phyloP scores from a whole-genome alignment of 2,113 vertebrate species.

The Xiphophorus hellerii region DNA sequence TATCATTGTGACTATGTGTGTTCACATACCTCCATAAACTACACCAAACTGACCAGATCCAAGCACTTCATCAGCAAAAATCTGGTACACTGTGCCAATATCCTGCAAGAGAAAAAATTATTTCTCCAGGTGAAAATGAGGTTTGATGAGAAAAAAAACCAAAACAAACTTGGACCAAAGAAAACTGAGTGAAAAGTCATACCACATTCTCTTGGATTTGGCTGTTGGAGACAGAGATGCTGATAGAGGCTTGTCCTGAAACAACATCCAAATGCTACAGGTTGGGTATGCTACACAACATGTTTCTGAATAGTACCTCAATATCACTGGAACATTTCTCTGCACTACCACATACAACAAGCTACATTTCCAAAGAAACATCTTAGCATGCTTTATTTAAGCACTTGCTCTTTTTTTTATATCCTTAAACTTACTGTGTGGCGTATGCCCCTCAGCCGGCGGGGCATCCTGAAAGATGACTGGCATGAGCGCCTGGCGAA shows the following conservation, averaged over 20 bases:
- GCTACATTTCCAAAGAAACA: background rate
- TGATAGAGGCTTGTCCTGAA: slow-evolving; percentile 89
- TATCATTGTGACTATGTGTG: background rate
- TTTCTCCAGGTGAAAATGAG: background rate
- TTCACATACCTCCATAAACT: slow-evolving; percentile 87
- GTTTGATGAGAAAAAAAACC: background rate
- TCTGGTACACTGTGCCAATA: slow-evolving; percentile 90
- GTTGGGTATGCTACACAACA: background rate
- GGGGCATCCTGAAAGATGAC: slow-evolving; percentile 88
- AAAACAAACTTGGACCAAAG: background rate
- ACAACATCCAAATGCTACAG: slow-evolving; percentile 9
- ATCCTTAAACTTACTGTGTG: slow-evolving; percentile 79
- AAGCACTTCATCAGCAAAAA: slow-evolving; percentile 91
- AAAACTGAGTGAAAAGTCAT: slow-evolving; percentile 37
- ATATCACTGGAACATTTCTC: background rate
- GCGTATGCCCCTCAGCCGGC: slow-evolving; percentile 76
- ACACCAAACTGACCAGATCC: slow-evolving; percentile 92
- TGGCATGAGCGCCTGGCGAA: slow-evolving; percentile 91
- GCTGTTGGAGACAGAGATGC: slow-evolving; percentile 91
- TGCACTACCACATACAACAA: background rate
- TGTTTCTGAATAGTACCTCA: background rate
- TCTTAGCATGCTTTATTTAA: background rate
- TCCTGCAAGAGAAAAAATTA: slow-evolving; percentile 76
- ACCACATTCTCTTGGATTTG: slow-evolving; percentile 93
- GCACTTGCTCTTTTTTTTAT: background rate